Percentiles rank a stretch among this genome's conserved stretches.
Conservation (phyloP, 2,797 vertebrate species). For the Dromococcyx pavoninus region DNA sequence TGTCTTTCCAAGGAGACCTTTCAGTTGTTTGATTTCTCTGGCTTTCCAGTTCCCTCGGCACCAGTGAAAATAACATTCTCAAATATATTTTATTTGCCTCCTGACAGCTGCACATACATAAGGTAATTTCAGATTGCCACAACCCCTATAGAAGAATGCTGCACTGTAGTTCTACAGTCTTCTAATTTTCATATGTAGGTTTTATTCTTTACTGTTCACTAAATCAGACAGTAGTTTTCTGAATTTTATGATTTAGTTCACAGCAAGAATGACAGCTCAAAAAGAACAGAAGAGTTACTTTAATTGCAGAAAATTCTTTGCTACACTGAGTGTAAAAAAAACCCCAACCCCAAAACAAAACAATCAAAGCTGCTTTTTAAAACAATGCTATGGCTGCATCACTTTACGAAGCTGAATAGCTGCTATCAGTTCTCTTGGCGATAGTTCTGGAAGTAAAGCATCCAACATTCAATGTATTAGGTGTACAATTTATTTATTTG, state of each 20-base stretch:
- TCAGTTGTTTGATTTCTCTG: background rate
- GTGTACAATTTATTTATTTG: slow-evolving; percentile 43
- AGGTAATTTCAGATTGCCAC: background rate
- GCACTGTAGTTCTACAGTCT: background rate
- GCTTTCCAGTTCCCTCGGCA: background rate
- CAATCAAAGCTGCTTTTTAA: background rate
- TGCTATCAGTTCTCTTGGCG: background rate
- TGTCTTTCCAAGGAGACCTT: background rate
- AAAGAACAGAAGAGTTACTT: background rate
- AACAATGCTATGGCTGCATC: background rate
- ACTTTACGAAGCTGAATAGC: background rate
- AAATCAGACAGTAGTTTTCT: background rate
- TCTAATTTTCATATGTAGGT: background rate
- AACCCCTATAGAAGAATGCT: background rate
- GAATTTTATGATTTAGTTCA: background rate
- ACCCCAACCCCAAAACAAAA: too few relatives aligned
- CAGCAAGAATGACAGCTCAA: background rate
- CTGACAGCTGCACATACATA: background rate
- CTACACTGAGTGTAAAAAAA: background rate
- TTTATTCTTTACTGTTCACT: background rate
- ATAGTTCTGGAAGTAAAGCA: slow-evolving; percentile 33
- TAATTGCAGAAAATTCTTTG: slow-evolving; percentile 8
- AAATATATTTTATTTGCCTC: background rate
- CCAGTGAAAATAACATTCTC: background rate
- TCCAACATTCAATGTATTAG: slow-evolving; percentile 20